Percentiles rank a stretch among this genome's conserved stretches.
These are phyloP conservation scores for Odocoileus hemionus DNA, from an alignment of 2,113 vertebrate genomes.

Conservation along the genomic window DNA sequence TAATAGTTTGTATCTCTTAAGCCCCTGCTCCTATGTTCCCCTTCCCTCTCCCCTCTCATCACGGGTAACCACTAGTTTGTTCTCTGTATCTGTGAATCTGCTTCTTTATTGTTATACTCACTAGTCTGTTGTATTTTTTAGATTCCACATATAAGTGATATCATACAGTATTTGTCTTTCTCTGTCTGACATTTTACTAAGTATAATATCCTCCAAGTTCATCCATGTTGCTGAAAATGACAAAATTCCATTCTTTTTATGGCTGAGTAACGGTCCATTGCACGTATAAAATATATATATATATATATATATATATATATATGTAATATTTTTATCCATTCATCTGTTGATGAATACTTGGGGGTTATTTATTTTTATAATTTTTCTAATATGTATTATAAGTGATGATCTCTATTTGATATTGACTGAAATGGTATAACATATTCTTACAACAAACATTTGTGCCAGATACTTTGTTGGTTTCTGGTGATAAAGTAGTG, in stretches of 20 bases:
- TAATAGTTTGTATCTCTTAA: neutral
- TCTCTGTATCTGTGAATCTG: neutral
- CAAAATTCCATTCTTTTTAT: neutral
- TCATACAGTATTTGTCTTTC: neutral
- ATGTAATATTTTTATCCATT: neutral
- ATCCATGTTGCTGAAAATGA: neutral
- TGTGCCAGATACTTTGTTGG: neutral
- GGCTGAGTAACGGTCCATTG: neutral
- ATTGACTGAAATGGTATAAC: neutral
- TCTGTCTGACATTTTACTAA: neutral
- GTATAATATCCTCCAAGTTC: neutral
- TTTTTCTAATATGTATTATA: neutral
- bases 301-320: neutral
- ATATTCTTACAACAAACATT: neutral
- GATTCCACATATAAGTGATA: neutral
- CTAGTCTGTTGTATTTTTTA: neutral
- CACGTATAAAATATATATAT: neutral
- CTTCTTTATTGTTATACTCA: neutral
- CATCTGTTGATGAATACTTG: neutral
- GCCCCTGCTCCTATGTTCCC: neutral
- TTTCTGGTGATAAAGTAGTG: neutral
- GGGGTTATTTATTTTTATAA: neutral
- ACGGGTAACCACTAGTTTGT: neutral
- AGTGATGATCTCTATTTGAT: neutral
- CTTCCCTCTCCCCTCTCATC: neutral